Evolutionary conservation across 2,797 vertebrate species (phyloP), one percentile per base, ranked within the genome.

Genomic region (Mus caroli): DNA sequence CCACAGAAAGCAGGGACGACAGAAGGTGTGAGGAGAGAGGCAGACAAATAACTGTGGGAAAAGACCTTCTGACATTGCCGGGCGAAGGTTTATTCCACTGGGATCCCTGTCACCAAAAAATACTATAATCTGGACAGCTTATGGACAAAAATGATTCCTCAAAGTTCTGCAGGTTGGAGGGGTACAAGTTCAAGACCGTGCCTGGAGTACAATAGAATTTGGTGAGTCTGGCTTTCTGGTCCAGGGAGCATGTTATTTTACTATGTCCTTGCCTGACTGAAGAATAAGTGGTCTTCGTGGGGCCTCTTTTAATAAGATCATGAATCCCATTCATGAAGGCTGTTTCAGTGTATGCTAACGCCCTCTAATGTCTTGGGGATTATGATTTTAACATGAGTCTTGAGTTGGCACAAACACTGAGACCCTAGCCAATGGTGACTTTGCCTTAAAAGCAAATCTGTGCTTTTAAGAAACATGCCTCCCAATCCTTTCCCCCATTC

Each of bases 1-100:
- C 14, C n/a, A 2, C n/a, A 13, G 17, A 43, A 22, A 40, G 40
- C 17, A 24, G 50, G 62, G 37, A 1, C 2, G 14, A 1, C 1
- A 14, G 52, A 46, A 50, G 37, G 14, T 37, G 0, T 31, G 67
- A 26, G 1, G 5, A 76, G 46, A 13, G 7, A 15, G 14, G 2
- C 50, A 15, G 3, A 7, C 43, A 78, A 20, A 19, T 7, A 22
- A 1, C 22, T 15, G 0, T 24, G 6, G 28, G 24, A 52, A 52
- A 69, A 1, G 14, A 34, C 22, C 50, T 54, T 26, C 28, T 56
- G 43, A 24, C 26, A 28, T 6, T 37, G 6, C 0, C 31, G 15
- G 52, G 64, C n/a, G 15, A 40, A 77, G 40, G 6, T 58, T 92
- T 24, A 3, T 9, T 50, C 24, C 6, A 50, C n/a, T 43, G 7